These are phyloP conservation scores for Mythimna vitellina DNA, from an alignment of 2,888 invertebrate genomes.

Conservation along the genomic window DNA sequence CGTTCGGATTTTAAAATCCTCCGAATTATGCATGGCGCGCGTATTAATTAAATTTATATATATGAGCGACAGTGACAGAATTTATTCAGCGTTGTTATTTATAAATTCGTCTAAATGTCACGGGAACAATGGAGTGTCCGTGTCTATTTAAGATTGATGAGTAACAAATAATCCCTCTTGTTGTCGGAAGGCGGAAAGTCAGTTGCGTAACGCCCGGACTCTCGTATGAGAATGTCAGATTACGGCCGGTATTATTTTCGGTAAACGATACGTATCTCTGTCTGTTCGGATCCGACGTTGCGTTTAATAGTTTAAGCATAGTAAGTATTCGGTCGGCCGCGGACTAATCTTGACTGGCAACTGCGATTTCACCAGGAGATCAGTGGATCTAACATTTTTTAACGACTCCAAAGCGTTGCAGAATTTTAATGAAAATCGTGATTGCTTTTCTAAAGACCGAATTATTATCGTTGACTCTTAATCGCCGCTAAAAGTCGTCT, in stretches of 20 bases:
- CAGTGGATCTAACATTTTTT: constrained; percentile 63
- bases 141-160: constrained; percentile 89
- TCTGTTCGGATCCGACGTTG: constrained; percentile 81
- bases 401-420: constrained; percentile 60
- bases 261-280: constrained; percentile 88
- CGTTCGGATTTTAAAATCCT: constrained; percentile 74
- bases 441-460: constrained; percentile 79
- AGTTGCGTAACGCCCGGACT: constrained; percentile 80
- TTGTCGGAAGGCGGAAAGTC: constrained; percentile 82
- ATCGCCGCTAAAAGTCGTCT: constrained; percentile 73
- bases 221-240: constrained; percentile 85
- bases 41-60: constrained; percentile 81
- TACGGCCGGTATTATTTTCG: constrained; percentile 86
- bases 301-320: constrained; percentile 85
- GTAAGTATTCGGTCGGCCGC: constrained; percentile 74
- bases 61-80: constrained; percentile 75
- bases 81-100: constrained; percentile 84
- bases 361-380: constrained; percentile 74
- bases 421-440: constrained; percentile 80
- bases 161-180: constrained; percentile 85
- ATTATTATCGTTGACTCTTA: constrained; percentile 78
- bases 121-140: constrained; percentile 87
- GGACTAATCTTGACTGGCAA: constrained; percentile 84
- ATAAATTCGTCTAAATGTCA: constrained; percentile 89
- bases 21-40: constrained; percentile 72